Base-by-base conservation (phyloP, 2,888 invertebrate genomes). In the Caenorhabditis imperialis region DNA sequence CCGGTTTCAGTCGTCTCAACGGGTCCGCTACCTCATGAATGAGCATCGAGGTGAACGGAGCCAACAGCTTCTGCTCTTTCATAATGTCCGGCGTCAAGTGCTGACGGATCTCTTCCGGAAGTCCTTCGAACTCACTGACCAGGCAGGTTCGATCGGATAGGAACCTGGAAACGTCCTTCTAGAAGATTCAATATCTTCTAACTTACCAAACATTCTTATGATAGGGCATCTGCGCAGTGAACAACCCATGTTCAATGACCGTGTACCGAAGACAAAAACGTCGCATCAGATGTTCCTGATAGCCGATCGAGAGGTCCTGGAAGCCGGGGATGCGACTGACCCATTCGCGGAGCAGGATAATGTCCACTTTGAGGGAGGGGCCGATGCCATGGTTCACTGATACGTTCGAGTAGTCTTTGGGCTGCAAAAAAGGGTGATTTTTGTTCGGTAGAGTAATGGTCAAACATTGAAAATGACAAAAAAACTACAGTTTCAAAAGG, bases 201-300 rank as follows among this genome's bases (percentile, higher is more conserved):
- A 27, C 71, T 50, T 16, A 76, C 79, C 80, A 80, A 20, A 78
- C 61, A 47, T 80, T 71, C n/a, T 74, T 54, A 18, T 67, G 60
- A 18, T 55, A 35, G 12, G 80, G 78, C 60, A 78, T 69, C 62
- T 70, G 71, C 14, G 67, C 54, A 2, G 80, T 78, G 37, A 72
- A 67, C 1, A 80, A 57, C 3, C 76, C 72, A 35, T 78, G 75
- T 20, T 81, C 81, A 3, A 75, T 57, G 0, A 81, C 69, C n/a
- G 71, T 79, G 35, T 69, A 75, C 37, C 70, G 51, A 6, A 81
- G 55, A 45, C 78, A 81, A 33, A 81, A 81, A 0, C 76, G 75
- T 16, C 67, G 57, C 50, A 79, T 58, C 16, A 79, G 47, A 48
- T 63, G 67, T 35, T 70, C 71, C 30, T 62, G 48, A 40, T 48